A percentile compares a stretch with the other conserved stretches of the same genome.
Evolutionary conservation across 2,113 vertebrate genomes (phyloP).

Genomic region (Archilochus colubris): DNA sequence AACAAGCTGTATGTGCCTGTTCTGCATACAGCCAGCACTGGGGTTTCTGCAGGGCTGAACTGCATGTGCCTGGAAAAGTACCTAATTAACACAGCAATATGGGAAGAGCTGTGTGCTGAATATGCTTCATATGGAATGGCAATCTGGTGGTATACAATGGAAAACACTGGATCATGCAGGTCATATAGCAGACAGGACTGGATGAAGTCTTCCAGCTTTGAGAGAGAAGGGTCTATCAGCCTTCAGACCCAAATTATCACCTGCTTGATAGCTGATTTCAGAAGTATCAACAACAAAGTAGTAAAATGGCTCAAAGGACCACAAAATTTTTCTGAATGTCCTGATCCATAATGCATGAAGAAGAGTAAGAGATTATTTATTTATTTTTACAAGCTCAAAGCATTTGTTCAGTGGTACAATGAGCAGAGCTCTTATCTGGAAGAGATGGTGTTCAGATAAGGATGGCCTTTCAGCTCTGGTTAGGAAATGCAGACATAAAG

Average conservation of each 20-base stretch:
- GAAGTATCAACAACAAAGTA: background rate
- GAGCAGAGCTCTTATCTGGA: background rate
- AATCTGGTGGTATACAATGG: background rate
- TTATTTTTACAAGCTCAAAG: background rate
- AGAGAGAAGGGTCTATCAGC: background rate
- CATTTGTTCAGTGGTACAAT: rapidly evolving
- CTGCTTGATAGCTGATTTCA: background rate
- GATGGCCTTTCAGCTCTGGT: background rate
- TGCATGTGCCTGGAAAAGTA: rapidly evolving
- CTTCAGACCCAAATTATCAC: background rate
- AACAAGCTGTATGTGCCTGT: background rate
- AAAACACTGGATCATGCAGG: rapidly evolving
- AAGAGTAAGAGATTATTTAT: background rate
- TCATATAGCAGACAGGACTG: background rate
- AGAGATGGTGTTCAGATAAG: background rate
- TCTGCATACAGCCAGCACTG: background rate
- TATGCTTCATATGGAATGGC: rapidly evolving
- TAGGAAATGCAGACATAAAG: background rate
- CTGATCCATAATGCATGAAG: background rate
- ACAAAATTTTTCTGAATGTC: background rate
- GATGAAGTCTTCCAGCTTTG: background rate
- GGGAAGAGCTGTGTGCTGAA: background rate
- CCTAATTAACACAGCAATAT: background rate
- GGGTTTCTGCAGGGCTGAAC: background rate
- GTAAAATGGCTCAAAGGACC: background rate